Evolutionary conservation across 1,140 invertebrate genomes (phyloP).

Genomic region (Pseudoatta argentina): DNA sequence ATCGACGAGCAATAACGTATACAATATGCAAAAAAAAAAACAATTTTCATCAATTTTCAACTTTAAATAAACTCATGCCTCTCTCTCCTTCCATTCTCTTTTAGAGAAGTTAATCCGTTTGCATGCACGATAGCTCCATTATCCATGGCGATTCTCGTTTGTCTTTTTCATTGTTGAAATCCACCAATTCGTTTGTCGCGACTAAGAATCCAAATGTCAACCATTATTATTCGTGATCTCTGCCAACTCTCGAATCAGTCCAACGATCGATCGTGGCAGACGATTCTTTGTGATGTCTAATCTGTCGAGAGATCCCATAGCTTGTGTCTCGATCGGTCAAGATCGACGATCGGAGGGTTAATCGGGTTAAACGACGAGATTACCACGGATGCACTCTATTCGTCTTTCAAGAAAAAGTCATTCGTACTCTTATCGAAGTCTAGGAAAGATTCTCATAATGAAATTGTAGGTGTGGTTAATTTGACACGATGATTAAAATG

Average conservation of each 20-base stretch:
- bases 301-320: not conserved
- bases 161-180: slow-evolving; percentile 14
- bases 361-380: slow-evolving; percentile 62
- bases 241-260: slow-evolving; percentile 1
- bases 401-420: slow-evolving; percentile 28
- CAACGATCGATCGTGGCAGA: slow-evolving; percentile 34
- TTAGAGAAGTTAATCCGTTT: slow-evolving; percentile 29
- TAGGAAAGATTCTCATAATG: slow-evolving; percentile 21
- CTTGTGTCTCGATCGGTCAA: slow-evolving; percentile 33
- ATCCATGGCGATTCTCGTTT: not conserved
- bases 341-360: slow-evolving; percentile 50
- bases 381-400: slow-evolving; percentile 25
- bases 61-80: too few species aligned
- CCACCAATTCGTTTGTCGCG: not conserved
- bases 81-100: not conserved
- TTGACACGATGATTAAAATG: slow-evolving; percentile 28
- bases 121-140: slow-evolving; percentile 13
- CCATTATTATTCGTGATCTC: slow-evolving; percentile 48
- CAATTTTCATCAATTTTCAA: not conserved
- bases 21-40: not conserved
- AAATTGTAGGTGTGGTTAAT: slow-evolving; percentile 46
- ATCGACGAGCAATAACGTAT: not conserved
- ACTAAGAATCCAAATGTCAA: slow-evolving; percentile 19
- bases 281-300: slow-evolving; percentile 35
- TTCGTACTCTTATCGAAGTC: not conserved